Base-by-base conservation (phyloP, 2,888 invertebrate genomes). In the Platynereis dumerilii region DNA sequence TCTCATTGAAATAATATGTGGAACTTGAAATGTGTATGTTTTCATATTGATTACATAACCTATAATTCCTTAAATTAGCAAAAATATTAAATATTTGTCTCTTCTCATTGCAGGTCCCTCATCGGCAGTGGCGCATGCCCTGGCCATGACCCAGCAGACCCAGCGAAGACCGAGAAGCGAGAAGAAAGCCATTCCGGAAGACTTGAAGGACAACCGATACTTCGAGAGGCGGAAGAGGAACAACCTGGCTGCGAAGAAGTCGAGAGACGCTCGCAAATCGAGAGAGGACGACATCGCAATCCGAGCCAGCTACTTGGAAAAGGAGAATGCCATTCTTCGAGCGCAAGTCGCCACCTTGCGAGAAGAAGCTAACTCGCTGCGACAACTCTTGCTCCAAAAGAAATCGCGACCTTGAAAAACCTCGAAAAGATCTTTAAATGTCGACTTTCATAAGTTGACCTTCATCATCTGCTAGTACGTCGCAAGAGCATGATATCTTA, bases 221-320 rank as follows among this genome's bases (percentile, higher is more conserved):
- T 94, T 90, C 82, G 94, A 95, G 82, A 86, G 94, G 54, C 86
- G 95, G 66, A 90, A 91, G 78, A 86, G 94, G 10, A 95, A 95
- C 83, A 95, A 95, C 82, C 90, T 92, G 80, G 95, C 95, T 0
- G 95, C 94, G 0, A 95, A 95, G 84, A 95, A 94, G 82, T 93
- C 93, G 0, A 85, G 95, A 29, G 95, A 95, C 82, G 93, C 93
- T 0, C 86, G 95, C 27, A 91, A 94, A 82, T 88, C 92, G 58
- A 86, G 94, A 29, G 94, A 95, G 81, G 94, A 95, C 83, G 91
- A 93, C 84, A 91, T 94, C 74, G 94, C 94, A 0, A 88, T 93
- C 78, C 88, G 92, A 59, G 94, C 94, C 0, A 91, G 92, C 29
- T 88, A 92, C 64, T 83, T 94, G 27, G 94, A 94, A 78, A 93